A percentile compares a stretch with the other conserved stretches of the same genome.
Evolutionary conservation across 2,888 invertebrate genomes (phyloP).

Genomic region (Girardia tigrina): DNA sequence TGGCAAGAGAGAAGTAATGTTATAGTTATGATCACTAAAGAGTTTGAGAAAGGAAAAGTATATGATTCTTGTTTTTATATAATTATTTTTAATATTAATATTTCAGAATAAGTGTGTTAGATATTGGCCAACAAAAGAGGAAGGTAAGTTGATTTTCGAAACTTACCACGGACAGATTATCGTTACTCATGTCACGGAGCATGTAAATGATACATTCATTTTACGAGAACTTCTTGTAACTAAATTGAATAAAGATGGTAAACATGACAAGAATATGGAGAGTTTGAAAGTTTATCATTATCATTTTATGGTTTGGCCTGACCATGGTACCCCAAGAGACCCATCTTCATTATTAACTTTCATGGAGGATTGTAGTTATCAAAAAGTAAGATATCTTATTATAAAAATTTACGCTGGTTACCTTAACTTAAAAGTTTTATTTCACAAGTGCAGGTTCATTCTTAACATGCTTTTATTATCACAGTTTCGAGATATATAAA

Average conservation of each 20-base stretch:
- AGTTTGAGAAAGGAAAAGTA: conserved; percentile 74
- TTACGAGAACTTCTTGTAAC: conserved; percentile 65
- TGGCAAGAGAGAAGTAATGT: conserved; percentile 95
- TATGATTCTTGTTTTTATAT: conserved; percentile 27
- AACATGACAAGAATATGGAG: conserved; percentile 38
- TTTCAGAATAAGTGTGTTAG: conserved; percentile 69
- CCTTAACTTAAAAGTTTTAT: too few species aligned
- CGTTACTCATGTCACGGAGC: conserved; percentile 67
- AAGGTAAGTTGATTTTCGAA: conserved; percentile 38
- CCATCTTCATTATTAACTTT: conserved; percentile 81
- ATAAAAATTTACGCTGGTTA: too few species aligned
- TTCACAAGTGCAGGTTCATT: too few species aligned
- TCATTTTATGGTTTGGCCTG: conserved; percentile 68
- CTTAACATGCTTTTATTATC: too few species aligned
- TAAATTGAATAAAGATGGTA: conserved; percentile 39
- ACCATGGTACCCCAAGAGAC: conserved; percentile 84
- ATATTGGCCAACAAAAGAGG: conserved; percentile 78
- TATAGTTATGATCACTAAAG: conserved; percentile 98
- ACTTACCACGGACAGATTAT: conserved; percentile 43
- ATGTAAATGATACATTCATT: conserved; percentile 74
- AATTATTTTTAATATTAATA: too few species aligned
- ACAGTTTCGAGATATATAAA: too few species aligned
- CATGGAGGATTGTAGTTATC: conserved; percentile 65
- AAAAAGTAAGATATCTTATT: not conserved
- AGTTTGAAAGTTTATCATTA: conserved; percentile 60